These are phyloP conservation scores for Epizoanthus stellaris DNA, from an alignment of 92 coral and sea anemone species.

Conservation along the genomic window DNA sequence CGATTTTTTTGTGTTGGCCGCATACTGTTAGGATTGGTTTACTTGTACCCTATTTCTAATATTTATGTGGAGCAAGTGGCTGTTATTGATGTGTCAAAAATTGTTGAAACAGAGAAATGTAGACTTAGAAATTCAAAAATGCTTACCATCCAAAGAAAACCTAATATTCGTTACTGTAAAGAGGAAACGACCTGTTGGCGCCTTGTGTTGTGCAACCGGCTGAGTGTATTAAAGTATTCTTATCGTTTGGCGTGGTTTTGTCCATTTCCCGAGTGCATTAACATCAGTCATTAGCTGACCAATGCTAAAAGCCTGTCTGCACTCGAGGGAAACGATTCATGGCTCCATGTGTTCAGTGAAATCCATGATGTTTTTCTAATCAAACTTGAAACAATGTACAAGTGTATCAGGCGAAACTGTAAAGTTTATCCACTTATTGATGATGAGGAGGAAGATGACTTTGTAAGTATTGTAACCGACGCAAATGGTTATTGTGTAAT, in stretches of 20 bases:
- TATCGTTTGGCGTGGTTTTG: not conserved
- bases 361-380: too few species aligned
- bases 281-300: not conserved
- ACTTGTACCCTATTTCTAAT: too few species aligned
- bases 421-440: not conserved
- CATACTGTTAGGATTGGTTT: too few species aligned
- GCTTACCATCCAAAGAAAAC: too few species aligned
- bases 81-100: too few species aligned
- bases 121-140: too few species aligned
- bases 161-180: not conserved
- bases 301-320: not conserved
- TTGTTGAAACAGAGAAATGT: too few species aligned
- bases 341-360: not conserved
- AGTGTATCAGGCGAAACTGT: not conserved
- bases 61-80: too few species aligned
- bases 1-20: too few species aligned
- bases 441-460: not conserved
- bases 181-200: not conserved
- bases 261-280: not conserved
- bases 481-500: not conserved
- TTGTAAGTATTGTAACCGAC: not conserved
- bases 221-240: not conserved
- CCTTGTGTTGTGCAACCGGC: not conserved
- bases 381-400: not conserved
- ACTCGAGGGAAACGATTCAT: not conserved